phyloP scores from a whole-genome alignment of 2,888 invertebrate genomes.

The Philhelius pedissequus region DNA sequence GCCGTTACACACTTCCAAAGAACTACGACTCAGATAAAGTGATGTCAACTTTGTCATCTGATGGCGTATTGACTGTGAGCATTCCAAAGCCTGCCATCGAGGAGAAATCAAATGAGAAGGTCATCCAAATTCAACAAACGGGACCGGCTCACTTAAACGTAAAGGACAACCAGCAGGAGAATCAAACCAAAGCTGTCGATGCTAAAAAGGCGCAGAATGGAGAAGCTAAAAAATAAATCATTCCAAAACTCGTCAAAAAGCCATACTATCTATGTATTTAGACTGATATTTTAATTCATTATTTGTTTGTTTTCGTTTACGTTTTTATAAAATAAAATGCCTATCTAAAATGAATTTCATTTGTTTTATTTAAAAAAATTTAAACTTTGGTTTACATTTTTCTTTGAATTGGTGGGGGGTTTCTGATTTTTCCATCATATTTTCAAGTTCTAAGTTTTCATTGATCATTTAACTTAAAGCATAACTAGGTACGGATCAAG shows the following conservation, averaged over 20 bases:
- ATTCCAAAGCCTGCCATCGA: slow-evolving; percentile 80
- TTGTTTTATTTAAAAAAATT: too few relatives aligned
- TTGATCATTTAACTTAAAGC: too few relatives aligned
- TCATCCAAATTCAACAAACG: slow-evolving; percentile 81
- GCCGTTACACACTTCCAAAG: slow-evolving; percentile 84
- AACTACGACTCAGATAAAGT: slow-evolving; percentile 85
- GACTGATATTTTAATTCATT: slow-evolving; percentile 1
- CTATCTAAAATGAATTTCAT: too few relatives aligned
- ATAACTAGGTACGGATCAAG: too few relatives aligned
- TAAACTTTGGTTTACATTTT: too few relatives aligned
- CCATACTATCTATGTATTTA: too few relatives aligned
- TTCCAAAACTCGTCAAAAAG: background rate
- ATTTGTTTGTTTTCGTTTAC: too few relatives aligned
- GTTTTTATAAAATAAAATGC: too few relatives aligned
- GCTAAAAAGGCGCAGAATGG: background rate
- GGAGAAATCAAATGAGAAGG: slow-evolving; percentile 77
- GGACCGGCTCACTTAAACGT: slow-evolving; percentile 77
- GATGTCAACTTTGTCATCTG: slow-evolving; percentile 87
- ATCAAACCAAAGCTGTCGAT: background rate
- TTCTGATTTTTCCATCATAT: too few relatives aligned
- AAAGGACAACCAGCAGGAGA: slow-evolving; percentile 42
- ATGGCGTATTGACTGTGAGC: slow-evolving; percentile 87
- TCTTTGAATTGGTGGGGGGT: too few relatives aligned
- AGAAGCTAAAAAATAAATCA: background rate
- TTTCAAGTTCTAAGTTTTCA: too few relatives aligned